phyloP scores from a whole-genome alignment of 2,888 invertebrate species.

The Sphaerophoria taeniata region DNA sequence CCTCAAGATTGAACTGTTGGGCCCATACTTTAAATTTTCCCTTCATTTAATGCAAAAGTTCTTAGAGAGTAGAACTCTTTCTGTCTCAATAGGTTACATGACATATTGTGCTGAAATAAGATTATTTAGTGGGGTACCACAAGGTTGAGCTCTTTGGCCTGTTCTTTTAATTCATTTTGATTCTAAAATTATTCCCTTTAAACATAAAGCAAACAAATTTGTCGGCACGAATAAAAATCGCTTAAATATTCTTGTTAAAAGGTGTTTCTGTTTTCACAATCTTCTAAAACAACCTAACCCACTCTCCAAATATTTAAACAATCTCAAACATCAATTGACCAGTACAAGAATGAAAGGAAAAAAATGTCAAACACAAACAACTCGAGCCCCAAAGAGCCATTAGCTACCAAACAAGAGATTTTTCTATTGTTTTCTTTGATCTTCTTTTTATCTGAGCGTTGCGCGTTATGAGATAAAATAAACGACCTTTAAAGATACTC shows the following conservation, averaged over 20 bases:
- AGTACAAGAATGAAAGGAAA: not conserved
- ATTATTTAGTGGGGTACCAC: too few species aligned
- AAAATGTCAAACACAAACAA: slow-evolving; percentile 62
- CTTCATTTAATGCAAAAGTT: too few species aligned
- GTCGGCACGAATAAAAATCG: not conserved
- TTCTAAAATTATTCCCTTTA: not conserved
- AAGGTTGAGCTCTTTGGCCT: too few species aligned
- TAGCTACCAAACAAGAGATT: slow-evolving; percentile 74
- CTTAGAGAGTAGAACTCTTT: too few species aligned
- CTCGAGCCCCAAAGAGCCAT: slow-evolving; percentile 51
- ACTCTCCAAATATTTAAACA: slow-evolving; percentile 55
- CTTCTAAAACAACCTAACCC: slow-evolving; percentile 33
- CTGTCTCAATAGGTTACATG: too few species aligned
- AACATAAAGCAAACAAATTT: not conserved
- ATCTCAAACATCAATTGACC: slow-evolving; percentile 23
- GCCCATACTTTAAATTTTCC: too few species aligned
- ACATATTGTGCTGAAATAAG: too few species aligned
- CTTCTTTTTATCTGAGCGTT: slow-evolving; percentile 65
- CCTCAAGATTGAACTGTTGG: too few species aligned
- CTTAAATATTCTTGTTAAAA: slow-evolving; percentile 17
- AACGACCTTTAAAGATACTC: slow-evolving; percentile 60
- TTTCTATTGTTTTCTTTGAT: slow-evolving; percentile 75
- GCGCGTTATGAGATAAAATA: slow-evolving; percentile 72
- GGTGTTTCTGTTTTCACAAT: slow-evolving; percentile 7
- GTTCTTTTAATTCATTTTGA: not conserved